Evolutionary conservation across 2,797 vertebrate genomes (phyloP).

Genomic region (Anisognathus igniventris): DNA sequence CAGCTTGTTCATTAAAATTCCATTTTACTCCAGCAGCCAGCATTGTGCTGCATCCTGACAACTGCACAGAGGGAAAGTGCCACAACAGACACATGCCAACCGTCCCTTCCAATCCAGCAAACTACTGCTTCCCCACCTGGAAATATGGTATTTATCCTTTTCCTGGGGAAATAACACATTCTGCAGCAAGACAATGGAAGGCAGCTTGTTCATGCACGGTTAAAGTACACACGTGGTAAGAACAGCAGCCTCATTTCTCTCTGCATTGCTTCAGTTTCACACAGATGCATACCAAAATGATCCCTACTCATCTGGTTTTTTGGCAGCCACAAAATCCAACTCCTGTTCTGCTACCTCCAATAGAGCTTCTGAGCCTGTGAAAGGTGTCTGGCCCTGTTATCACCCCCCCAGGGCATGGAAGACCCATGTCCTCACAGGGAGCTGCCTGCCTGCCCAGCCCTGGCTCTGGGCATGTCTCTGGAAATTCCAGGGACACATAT

Average conservation of each 20-base stretch:
- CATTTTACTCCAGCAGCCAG: conserved; percentile 22
- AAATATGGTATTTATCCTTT: conserved; percentile 1
- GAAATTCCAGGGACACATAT: neutral
- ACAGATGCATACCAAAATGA: neutral
- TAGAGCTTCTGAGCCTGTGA: neutral
- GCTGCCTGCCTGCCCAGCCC: neutral
- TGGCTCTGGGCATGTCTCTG: fast-evolving
- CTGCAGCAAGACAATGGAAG: neutral
- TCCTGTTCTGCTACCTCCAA: neutral
- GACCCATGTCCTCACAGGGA: fast-evolving
- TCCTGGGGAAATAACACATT: conserved; percentile 24
- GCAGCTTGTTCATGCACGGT: neutral
- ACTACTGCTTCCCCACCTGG: neutral
- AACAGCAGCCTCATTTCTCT: neutral
- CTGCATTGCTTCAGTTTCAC: neutral
- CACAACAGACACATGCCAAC: conserved; percentile 35
- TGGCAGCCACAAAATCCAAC: neutral
- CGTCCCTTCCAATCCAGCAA: conserved; percentile 29
- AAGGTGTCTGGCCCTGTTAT: neutral
- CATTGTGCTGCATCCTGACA: conserved; percentile 26
- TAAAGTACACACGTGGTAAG: neutral
- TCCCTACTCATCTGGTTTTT: neutral
- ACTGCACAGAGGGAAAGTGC: neutral
- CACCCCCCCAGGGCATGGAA: fast-evolving
- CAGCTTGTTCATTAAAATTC: conserved; percentile 60